Conservation (phyloP, 2,888 invertebrate species). For the Miltochrista miniata region DNA sequence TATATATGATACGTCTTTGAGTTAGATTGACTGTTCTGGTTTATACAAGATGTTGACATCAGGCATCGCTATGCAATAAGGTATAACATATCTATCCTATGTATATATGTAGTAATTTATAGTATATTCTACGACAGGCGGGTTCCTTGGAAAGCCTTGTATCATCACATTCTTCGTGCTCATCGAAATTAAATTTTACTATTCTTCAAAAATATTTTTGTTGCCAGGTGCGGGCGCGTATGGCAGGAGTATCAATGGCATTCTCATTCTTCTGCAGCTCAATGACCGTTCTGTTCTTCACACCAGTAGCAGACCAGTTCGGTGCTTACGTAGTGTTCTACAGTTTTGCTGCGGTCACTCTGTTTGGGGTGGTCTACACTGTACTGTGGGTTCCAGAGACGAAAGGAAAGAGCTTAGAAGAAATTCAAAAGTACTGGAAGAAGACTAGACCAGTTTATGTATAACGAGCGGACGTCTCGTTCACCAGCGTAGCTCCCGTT, state of each 20-base stretch:
- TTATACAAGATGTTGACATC: no score
- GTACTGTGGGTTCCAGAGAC: constrained; percentile 75
- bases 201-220: neutral
- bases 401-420: constrained; percentile 66
- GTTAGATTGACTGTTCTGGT: no score
- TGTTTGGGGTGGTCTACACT: constrained; percentile 64
- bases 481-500: no score
- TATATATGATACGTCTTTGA: no score
- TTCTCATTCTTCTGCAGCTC: constrained; percentile 71
- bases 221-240: constrained; percentile 58
- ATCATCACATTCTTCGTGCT: no score
- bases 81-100: no score
- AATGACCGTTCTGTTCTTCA: constrained; percentile 64
- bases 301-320: constrained; percentile 58
- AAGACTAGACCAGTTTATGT: constrained; percentile 52
- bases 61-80: no score
- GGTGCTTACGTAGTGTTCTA: constrained; percentile 69
- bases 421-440: constrained; percentile 62
- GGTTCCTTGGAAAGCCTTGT: no score
- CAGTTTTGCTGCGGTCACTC: constrained; percentile 60
- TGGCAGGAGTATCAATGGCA: constrained; percentile 67
- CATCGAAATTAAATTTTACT: no score
- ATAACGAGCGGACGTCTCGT: no score
- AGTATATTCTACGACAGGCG: no score
- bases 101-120: no score